Conservation (phyloP, 1,140 invertebrate genomes). For the Conopomorpha cramerella region DNA sequence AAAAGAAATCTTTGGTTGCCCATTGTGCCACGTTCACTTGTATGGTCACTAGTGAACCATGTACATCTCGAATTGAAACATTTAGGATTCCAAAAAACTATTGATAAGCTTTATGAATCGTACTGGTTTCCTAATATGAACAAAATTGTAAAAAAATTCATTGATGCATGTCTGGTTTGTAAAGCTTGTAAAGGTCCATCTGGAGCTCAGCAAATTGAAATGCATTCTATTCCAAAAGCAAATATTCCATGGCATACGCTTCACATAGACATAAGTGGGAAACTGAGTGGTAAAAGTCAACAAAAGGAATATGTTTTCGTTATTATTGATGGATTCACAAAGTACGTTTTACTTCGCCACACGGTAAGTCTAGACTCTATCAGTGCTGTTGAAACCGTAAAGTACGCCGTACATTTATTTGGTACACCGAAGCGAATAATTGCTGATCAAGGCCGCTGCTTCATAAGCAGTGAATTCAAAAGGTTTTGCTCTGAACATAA, state of each 20-base stretch:
- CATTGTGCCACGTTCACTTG: slow-evolving; percentile 10
- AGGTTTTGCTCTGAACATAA: slow-evolving; percentile 12
- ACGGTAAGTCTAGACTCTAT: slow-evolving; percentile 12
- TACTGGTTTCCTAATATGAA: slow-evolving; percentile 23
- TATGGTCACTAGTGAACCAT: slow-evolving; percentile 12
- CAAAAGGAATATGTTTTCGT: slow-evolving; percentile 14
- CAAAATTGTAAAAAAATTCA: slow-evolving; percentile 17
- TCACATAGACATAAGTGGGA: slow-evolving; percentile 19
- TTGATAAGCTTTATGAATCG: slow-evolving; percentile 18
- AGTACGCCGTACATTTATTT: slow-evolving; percentile 14
- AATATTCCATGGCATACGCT: slow-evolving; percentile 21
- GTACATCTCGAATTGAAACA: slow-evolving; percentile 12
- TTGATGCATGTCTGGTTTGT: slow-evolving; percentile 17
- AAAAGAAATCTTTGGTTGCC: slow-evolving; percentile 8
- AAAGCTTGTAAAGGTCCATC: slow-evolving; percentile 16
- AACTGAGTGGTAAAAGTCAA: slow-evolving; percentile 14
- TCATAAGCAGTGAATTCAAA: slow-evolving; percentile 12
- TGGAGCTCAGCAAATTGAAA: slow-evolving; percentile 13
- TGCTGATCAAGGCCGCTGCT: slow-evolving; percentile 18
- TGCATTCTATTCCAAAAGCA: slow-evolving; percentile 18
- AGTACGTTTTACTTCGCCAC: slow-evolving; percentile 14
- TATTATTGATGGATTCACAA: slow-evolving; percentile 18
- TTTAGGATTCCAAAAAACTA: slow-evolving; percentile 12
- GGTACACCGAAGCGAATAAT: slow-evolving; percentile 21
- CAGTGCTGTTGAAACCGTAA: slow-evolving; percentile 12